phyloP scores from a whole-genome alignment of 1,140 invertebrate species.

The Pseudoatta argentina region DNA sequence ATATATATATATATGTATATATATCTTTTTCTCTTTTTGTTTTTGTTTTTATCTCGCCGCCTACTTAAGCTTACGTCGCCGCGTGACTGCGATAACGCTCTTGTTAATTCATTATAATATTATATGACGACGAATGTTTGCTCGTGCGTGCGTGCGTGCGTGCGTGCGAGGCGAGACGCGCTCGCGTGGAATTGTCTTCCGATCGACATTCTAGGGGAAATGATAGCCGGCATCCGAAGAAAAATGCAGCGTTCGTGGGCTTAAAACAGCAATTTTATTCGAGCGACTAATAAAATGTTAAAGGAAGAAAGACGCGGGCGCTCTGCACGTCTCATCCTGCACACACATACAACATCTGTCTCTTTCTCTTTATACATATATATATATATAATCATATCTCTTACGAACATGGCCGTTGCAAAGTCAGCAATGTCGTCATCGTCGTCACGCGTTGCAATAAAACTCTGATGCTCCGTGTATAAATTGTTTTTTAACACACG shows the following conservation, averaged over 20 bases:
- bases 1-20: background rate
- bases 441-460: constrained; percentile 60
- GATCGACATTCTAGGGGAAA: constrained; percentile 48
- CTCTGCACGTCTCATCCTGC: constrained; percentile 30
- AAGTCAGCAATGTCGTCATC: constrained; percentile 32
- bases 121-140: constrained; percentile 32
- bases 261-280: constrained; percentile 41
- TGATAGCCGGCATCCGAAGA: constrained; percentile 40
- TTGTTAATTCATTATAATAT: constrained; percentile 19
- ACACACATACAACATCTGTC: background rate
- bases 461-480: constrained; percentile 33
- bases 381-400: constrained; percentile 12
- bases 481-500: constrained; percentile 41
- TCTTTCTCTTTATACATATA: background rate
- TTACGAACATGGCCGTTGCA: constrained; percentile 32
- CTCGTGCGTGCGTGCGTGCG: constrained; percentile 1
- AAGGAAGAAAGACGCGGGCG: constrained; percentile 49
- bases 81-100: constrained; percentile 60
- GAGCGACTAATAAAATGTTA: constrained; percentile 57
- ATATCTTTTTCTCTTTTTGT: background rate
- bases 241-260: constrained; percentile 44
- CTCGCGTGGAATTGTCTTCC: constrained; percentile 21
- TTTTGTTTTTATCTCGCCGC: constrained; percentile 41
- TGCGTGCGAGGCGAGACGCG: constrained; percentile 41
- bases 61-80: constrained; percentile 50